Evolutionary conservation across 2,113 vertebrate genomes (phyloP).

Genomic region (Dolichallabes microphthalmus): DNA sequence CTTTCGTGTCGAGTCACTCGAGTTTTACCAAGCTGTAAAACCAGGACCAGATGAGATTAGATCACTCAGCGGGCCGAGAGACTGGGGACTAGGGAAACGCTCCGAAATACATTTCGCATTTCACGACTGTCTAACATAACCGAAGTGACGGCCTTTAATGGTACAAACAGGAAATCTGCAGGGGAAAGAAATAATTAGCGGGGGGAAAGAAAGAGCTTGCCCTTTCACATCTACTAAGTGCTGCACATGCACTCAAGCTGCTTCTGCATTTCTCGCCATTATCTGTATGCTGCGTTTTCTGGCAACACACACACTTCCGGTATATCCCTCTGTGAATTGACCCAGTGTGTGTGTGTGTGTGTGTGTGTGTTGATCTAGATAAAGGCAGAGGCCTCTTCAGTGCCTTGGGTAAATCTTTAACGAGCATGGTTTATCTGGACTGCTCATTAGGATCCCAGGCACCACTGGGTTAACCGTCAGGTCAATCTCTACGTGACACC

Average conservation of each 20-base stretch:
- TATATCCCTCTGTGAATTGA: background rate
- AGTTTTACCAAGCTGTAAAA: constrained; percentile 19
- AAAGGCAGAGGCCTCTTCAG: background rate
- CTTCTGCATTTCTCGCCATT: constrained; percentile 8
- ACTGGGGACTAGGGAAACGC: background rate
- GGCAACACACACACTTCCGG: constrained; percentile 4
- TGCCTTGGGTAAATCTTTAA: background rate
- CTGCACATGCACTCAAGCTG: background rate
- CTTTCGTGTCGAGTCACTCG: background rate
- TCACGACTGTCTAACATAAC: background rate
- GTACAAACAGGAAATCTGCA: constrained; percentile 4
- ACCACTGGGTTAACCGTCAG: background rate
- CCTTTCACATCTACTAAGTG: background rate
- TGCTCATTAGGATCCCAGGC: background rate
- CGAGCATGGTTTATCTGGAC: background rate
- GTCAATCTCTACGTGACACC: background rate
- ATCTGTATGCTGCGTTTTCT: constrained; percentile 10
- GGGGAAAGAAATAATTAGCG: constrained; percentile 15
- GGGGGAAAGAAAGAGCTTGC: background rate
- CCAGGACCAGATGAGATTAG: constrained; percentile 25
- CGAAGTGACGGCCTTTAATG: constrained; percentile 1
- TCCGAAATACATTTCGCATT: constrained; percentile 1
- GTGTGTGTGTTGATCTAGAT: background rate
- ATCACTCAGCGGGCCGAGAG: constrained; percentile 12
- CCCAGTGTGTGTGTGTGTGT: background rate